These are phyloP conservation scores for Malacoctenus gilli DNA, from an alignment of 2,797 vertebrate genomes.

Conservation along the genomic window DNA sequence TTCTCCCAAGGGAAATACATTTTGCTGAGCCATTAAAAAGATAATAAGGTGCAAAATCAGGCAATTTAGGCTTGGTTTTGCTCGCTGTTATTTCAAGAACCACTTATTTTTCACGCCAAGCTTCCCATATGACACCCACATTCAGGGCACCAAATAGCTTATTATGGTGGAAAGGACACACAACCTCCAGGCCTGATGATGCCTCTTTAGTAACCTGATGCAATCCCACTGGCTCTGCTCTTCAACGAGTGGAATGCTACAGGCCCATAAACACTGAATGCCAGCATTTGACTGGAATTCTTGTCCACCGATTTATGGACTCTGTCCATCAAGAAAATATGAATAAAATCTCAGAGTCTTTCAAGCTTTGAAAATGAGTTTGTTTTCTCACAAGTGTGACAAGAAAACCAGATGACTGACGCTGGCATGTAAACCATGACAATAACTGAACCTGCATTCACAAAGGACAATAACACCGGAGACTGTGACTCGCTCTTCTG, in stretches of 20 bases:
- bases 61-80: neutral
- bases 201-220: neutral
- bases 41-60: neutral
- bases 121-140: neutral
- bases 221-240: neutral
- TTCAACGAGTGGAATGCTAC: neutral
- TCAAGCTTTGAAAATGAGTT: too few relatives aligned
- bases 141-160: neutral
- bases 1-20: neutral
- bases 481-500: too few relatives aligned
- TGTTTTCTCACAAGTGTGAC: too few relatives aligned
- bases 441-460: too few relatives aligned
- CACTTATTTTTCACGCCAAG: too few relatives aligned
- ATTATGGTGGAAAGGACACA: neutral
- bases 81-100: neutral
- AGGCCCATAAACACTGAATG: neutral
- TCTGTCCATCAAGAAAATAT: constrained; percentile 1
- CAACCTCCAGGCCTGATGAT: neutral
- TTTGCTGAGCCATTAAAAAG: neutral
- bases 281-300: neutral
- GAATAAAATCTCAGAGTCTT: too few relatives aligned
- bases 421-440: too few relatives aligned
- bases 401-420: too few relatives aligned
- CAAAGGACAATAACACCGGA: too few relatives aligned
- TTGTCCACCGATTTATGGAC: neutral